These are phyloP conservation scores for Drosophila burlai DNA, from an alignment of 1,140 invertebrate genomes.

Conservation along the genomic window DNA sequence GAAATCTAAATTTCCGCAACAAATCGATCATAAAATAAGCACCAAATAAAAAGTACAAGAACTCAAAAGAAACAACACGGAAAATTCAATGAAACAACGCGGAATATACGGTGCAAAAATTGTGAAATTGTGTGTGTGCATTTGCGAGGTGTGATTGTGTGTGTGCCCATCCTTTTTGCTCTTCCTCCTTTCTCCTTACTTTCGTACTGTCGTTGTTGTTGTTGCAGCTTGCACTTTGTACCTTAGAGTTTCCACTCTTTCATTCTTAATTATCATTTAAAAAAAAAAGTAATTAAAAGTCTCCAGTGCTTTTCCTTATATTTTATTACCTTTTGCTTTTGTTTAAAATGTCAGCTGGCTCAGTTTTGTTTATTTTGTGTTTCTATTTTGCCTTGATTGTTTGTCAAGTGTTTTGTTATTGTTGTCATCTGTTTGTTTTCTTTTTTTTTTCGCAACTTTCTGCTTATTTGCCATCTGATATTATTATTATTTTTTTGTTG, in stretches of 20 bases:
- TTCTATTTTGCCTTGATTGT: constrained; percentile 38
- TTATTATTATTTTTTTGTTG: not conserved
- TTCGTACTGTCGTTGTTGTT: constrained; percentile 61
- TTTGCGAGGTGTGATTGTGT: constrained; percentile 20
- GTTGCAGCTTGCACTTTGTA: constrained; percentile 71
- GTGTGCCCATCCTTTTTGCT: constrained; percentile 69
- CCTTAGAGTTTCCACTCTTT: constrained; percentile 64
- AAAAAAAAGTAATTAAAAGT: constrained; percentile 54
- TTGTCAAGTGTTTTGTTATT: constrained; percentile 42
- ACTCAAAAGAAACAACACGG: constrained; percentile 8
- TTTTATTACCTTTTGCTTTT: constrained; percentile 19
- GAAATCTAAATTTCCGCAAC: constrained; percentile 31
- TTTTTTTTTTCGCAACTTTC: constrained; percentile 28
- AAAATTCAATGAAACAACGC: constrained; percentile 20
- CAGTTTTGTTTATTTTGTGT: constrained; percentile 37
- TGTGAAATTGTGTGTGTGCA: constrained; percentile 28
- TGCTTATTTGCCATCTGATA: constrained; percentile 34
- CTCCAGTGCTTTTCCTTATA: constrained; percentile 18
- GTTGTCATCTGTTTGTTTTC: constrained; percentile 12
- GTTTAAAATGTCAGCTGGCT: constrained; percentile 67
- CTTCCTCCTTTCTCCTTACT: constrained; percentile 51
- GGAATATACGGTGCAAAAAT: constrained; percentile 20
- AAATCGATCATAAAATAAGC: constrained; percentile 64
- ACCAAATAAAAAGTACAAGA: constrained; percentile 26
- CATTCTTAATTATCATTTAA: constrained; percentile 49